Conservation (phyloP, 1,140 invertebrate species). For the Amyelois transitella region DNA sequence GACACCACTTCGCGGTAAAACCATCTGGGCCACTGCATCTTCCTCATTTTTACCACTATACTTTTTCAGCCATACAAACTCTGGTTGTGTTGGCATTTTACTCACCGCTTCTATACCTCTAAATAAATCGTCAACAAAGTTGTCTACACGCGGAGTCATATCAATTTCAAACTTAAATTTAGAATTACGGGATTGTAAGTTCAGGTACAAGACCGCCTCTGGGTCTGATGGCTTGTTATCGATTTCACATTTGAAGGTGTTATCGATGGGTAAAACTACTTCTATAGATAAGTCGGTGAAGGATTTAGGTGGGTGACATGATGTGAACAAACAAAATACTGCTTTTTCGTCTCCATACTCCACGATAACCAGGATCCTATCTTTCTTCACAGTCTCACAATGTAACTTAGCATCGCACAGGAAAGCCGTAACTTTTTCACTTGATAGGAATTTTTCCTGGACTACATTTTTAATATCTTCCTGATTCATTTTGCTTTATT, state of each 20-base stretch:
- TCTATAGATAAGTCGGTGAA: conserved; percentile 83
- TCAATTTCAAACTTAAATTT: conserved; percentile 71
- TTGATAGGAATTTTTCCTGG: conserved; percentile 78
- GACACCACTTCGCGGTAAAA: conserved; percentile 39
- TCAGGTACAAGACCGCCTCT: conserved; percentile 67
- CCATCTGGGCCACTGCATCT: conserved; percentile 74
- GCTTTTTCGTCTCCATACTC: conserved; percentile 70
- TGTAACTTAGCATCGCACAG: conserved; percentile 63
- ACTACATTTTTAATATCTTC: conserved; percentile 69
- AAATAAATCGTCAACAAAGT: conserved; percentile 70
- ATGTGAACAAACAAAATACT: conserved; percentile 67
- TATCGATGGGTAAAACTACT: conserved; percentile 83
- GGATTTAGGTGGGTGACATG: conserved; percentile 76
- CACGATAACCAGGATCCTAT: conserved; percentile 66
- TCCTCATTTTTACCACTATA: conserved; percentile 62
- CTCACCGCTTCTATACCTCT: conserved; percentile 63
- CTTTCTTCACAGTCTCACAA: conserved; percentile 61
- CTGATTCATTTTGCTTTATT: conserved; percentile 57
- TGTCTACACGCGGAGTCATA: conserved; percentile 60
- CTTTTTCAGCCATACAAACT: conserved; percentile 68
- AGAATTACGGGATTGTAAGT: conserved; percentile 62
- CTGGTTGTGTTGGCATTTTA: conserved; percentile 51
- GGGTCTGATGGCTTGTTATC: conserved; percentile 69
- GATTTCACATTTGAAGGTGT: conserved; percentile 84
- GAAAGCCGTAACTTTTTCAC: conserved; percentile 74